These are phyloP conservation scores for Stenoptilia bipunctidactyla DNA, from an alignment of 2,888 invertebrate genomes.

Conservation along the genomic window DNA sequence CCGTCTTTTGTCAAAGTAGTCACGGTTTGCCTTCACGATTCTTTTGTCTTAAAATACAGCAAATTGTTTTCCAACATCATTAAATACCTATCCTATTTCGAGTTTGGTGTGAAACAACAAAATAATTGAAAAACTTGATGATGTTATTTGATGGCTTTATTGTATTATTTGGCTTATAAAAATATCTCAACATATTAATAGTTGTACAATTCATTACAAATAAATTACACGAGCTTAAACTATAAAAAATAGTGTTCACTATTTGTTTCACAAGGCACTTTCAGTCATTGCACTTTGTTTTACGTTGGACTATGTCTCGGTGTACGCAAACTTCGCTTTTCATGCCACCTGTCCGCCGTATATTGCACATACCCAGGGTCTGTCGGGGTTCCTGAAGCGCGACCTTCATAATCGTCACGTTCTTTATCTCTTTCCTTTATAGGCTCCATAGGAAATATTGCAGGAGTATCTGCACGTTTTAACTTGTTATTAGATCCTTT, in stretches of 20 bases:
- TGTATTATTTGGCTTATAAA: constrained; percentile 1
- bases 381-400: constrained; percentile 75
- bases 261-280: not conserved
- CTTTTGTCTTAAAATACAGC: constrained; percentile 36
- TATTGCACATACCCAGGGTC: constrained; percentile 83
- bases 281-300: not conserved
- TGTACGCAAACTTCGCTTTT: constrained; percentile 64
- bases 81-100: not conserved
- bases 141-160: constrained; percentile 2
- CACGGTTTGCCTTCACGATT: constrained; percentile 30
- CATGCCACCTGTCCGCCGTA: constrained; percentile 78
- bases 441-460: constrained; percentile 66
- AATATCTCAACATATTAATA: not conserved
- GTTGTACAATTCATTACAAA: not conserved
- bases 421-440: constrained; percentile 51
- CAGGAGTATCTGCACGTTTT: constrained; percentile 47
- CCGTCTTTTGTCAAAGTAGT: constrained; percentile 22
- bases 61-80: constrained; percentile 18
- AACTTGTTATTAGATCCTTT: constrained; percentile 38
- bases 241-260: not conserved
- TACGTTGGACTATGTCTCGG: constrained; percentile 69
- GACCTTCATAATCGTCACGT: constrained; percentile 38
- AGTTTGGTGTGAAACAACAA: not conserved
- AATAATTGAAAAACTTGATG: constrained; percentile 5
- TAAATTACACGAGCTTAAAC: too few species aligned